Percentiles rank a stretch among this genome's conserved stretches.
Conservation (phyloP, 2,113 vertebrate species). For the Oryzias woworae region DNA sequence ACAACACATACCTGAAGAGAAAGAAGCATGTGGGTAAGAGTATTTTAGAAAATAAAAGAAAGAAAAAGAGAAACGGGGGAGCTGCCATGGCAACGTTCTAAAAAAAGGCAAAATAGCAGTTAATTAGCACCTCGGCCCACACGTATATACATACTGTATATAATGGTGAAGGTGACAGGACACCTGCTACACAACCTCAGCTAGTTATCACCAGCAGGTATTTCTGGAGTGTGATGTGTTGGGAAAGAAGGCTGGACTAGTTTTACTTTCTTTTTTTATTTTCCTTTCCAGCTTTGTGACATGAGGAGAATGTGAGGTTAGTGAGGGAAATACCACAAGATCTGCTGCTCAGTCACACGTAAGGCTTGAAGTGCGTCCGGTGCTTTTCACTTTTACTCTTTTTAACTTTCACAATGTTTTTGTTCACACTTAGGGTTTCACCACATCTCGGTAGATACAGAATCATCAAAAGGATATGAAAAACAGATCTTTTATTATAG, state of each 20-base stretch:
- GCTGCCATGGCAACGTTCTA: slow-evolving; percentile 69
- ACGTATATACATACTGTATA: slow-evolving; percentile 52
- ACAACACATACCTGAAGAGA: slow-evolving; percentile 4
- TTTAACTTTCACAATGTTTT: too few species aligned
- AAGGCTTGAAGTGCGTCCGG: slow-evolving; percentile 17
- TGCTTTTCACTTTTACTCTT: neutral
- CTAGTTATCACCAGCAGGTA: slow-evolving; percentile 69
- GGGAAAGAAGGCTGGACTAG: slow-evolving; percentile 33
- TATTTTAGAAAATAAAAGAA: slow-evolving; percentile 46
- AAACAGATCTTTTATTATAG: too few species aligned
- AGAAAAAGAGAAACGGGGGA: slow-evolving; percentile 36
- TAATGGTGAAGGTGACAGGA: slow-evolving; percentile 63
- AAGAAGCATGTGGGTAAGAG: slow-evolving; percentile 14
- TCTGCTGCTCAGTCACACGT: slow-evolving; percentile 31
- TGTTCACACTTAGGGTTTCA: too few species aligned
- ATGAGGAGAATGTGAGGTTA: slow-evolving; percentile 40
- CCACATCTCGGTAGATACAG: too few species aligned
- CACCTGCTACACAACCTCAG: slow-evolving; percentile 62
- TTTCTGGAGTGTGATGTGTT: slow-evolving; percentile 50
- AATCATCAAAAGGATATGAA: too few species aligned
- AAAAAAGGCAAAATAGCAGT: slow-evolving; percentile 70
- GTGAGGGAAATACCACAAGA: slow-evolving; percentile 54
- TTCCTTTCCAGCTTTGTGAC: slow-evolving; percentile 8
- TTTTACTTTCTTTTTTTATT: neutral
- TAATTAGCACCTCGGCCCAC: slow-evolving; percentile 74